phyloP scores from a whole-genome alignment of 2,888 invertebrate species.

The Athalia circularis region DNA sequence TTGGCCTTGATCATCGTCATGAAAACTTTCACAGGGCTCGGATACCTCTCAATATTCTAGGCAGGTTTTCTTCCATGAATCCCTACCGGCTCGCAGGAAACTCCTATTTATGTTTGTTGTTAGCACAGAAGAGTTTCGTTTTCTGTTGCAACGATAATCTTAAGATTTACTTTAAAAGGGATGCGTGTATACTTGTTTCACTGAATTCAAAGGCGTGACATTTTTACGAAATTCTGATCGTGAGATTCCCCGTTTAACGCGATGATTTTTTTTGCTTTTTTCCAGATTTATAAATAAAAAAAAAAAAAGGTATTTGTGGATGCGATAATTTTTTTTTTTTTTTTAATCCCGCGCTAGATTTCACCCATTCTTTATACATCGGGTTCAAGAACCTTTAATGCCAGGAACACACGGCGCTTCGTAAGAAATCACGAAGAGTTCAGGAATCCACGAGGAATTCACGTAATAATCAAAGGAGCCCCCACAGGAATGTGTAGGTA shows the following conservation, averaged over 20 bases:
- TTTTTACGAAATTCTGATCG: slow-evolving; percentile 1
- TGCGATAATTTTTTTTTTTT: neutral
- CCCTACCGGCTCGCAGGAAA: neutral
- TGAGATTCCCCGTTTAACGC: neutral
- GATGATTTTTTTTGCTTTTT: neutral
- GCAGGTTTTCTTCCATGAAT: slow-evolving; percentile 10
- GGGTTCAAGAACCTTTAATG: slow-evolving; percentile 12
- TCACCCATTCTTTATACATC: slow-evolving; percentile 9
- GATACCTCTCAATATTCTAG: slow-evolving; percentile 31
- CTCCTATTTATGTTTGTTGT: neutral
- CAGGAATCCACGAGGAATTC: slow-evolving; percentile 39
- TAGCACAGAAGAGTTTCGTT: neutral
- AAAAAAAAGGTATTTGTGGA: neutral
- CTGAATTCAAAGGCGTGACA: neutral
- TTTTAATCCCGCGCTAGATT: neutral
- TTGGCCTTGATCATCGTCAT: slow-evolving; percentile 23
- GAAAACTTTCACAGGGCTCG: slow-evolving; percentile 11
- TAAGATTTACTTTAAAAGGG: too few relatives aligned
- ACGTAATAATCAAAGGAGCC: slow-evolving; percentile 41
- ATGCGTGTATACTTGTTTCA: neutral
- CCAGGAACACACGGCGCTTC: slow-evolving; percentile 31
- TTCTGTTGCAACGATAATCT: too few relatives aligned
- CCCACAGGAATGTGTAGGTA: slow-evolving; percentile 44
- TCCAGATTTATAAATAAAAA: neutral
- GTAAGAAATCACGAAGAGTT: slow-evolving; percentile 34